Evolutionary conservation across 2,888 invertebrate genomes (phyloP), one percentile per base, ranked within the genome.

Genomic region (Luffia ferchaultella): DNA sequence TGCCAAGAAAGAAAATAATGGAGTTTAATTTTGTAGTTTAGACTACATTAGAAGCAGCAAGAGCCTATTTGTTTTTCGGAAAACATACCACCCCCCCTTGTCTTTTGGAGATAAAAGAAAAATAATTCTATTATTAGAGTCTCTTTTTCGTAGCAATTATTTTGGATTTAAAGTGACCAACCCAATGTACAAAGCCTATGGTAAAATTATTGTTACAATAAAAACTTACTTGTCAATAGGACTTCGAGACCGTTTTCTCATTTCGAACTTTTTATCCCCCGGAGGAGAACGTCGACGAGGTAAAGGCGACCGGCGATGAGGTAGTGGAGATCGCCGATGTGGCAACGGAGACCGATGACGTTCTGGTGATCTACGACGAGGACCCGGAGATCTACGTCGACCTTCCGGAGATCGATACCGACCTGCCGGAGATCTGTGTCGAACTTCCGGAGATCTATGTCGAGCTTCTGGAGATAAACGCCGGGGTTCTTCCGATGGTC

Each of bases 401-500:
- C 17, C 48, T 30, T 45, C 50, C 19, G n/a, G 45, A 20, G 44
- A 49, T 2, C 52, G 42, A 19, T 49, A n/a, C 3, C 45, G 20
- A 1, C 7, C 7, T n/a, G 56, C 59, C 1, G 53, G 53, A 9
- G 55, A 53, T n/a, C 53, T 45, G 0, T 44, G 42, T 9, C 48
- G 16, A 16, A 45, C 50, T 7, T 41, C 55, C 15, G 50, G 48
- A n/a, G 51, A 45, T 18, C 46, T 17, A 2, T 44, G 52, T 18
- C 52, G 45, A n/a, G 50, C 44, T 30, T 57, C 56, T 2, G 56
- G 47, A 2, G 53, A 16, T 1, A 49, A 49, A 16, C 49, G 56
- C 16, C 67, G 71, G 54, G 3, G 18, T 12, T 46, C 30, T 16
- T 9, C 20, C 16, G 9, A 1, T 41, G n/a, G 40, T 41, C 18